These are phyloP conservation scores for Engystomops pustulosus DNA, from an alignment of 2,113 vertebrate genomes.

Conservation along the genomic window DNA sequence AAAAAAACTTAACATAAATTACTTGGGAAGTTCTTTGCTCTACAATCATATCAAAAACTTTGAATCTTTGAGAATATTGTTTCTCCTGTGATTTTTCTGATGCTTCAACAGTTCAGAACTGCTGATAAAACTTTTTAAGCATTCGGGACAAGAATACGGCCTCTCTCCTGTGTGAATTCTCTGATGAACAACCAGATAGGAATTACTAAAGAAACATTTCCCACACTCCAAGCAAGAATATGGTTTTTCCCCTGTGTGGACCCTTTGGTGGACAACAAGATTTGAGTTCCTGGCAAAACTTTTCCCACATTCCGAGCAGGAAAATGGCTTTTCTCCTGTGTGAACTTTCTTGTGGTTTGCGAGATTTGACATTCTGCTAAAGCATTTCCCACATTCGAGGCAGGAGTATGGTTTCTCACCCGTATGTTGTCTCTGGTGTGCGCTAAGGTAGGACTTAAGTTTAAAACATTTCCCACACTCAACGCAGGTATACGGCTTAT, in stretches of 20 bases:
- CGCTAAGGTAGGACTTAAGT: neutral
- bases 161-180: neutral
- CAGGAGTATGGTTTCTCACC: neutral
- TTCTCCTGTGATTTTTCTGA: neutral
- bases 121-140: neutral
- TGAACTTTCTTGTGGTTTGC: conserved; percentile 12
- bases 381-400: conserved; percentile 1
- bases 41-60: neutral
- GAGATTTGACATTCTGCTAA: conserved; percentile 5
- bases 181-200: conserved; percentile 1
- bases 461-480: conserved; percentile 17
- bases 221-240: conserved; percentile 5
- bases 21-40: too few species aligned
- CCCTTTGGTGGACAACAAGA: neutral
- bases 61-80: neutral
- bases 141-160: conserved; percentile 6
- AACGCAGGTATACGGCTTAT: neutral
- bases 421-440: neutral
- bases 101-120: neutral
- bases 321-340: neutral
- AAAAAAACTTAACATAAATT: too few species aligned
- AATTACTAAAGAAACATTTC: conserved; percentile 7
- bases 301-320: too few species aligned
- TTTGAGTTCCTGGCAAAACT: conserved; percentile 2
- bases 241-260: neutral